phyloP scores from a whole-genome alignment of 2,797 vertebrate genomes.

The Phrynocephalus vlangalii region DNA sequence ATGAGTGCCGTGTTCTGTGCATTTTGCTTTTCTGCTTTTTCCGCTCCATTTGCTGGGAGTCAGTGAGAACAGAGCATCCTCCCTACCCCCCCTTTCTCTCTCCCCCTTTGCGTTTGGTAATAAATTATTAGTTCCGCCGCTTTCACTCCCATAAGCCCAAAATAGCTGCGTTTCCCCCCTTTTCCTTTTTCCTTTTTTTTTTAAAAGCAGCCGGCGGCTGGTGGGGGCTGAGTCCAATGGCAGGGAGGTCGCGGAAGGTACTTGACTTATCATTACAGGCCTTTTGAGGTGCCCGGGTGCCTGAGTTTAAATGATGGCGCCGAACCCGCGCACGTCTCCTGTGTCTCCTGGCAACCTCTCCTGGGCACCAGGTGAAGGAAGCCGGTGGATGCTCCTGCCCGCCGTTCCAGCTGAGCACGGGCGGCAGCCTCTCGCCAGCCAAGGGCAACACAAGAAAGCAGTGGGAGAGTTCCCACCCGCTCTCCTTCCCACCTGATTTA shows the following conservation, averaged over 20 bases:
- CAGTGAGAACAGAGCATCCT: constrained; percentile 36
- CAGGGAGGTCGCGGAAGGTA: constrained; percentile 66
- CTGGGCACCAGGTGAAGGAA: background rate
- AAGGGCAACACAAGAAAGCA: background rate
- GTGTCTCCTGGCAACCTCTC: background rate
- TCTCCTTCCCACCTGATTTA: background rate
- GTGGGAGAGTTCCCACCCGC: background rate
- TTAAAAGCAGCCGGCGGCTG: constrained; percentile 57
- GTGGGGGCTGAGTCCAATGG: constrained; percentile 68
- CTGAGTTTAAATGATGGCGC: constrained; percentile 31
- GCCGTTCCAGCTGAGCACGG: background rate
- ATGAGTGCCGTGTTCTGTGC: background rate
- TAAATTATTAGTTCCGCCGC: constrained; percentile 75
- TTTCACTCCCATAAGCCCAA: constrained; percentile 65
- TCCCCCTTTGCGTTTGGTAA: constrained; percentile 70
- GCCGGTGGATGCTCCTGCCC: background rate
- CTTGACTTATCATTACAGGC: constrained; percentile 63
- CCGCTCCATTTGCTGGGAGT: constrained; percentile 71
- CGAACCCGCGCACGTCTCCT: background rate
- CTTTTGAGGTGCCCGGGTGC: constrained; percentile 49
- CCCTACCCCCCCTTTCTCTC: background rate
- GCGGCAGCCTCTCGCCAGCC: background rate
- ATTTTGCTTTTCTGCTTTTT: constrained; percentile 46
- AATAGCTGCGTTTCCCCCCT: constrained; percentile 66
- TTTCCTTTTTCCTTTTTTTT: constrained; percentile 38